Evolutionary conservation across 2,797 vertebrate species (phyloP).

Genomic region (Xyrichtys novacula): DNA sequence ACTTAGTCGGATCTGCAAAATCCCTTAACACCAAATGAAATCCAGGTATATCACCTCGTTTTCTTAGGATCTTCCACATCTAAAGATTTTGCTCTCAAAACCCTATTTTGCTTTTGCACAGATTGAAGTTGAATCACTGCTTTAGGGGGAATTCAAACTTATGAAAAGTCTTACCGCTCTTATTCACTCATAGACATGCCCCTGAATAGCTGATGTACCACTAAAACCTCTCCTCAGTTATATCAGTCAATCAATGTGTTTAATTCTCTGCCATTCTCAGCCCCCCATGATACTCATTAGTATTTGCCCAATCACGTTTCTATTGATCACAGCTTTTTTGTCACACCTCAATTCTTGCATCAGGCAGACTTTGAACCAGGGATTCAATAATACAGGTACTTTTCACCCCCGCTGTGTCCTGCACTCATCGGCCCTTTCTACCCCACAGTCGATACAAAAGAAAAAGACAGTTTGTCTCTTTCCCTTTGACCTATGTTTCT

Average conservation of each 20-base stretch:
- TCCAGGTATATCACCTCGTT: constrained; percentile 27
- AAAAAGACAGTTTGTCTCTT: constrained; percentile 13
- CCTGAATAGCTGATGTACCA: constrained; percentile 1
- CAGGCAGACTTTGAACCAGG: not conserved
- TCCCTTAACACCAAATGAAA: constrained; percentile 37
- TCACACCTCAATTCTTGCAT: constrained; percentile 6
- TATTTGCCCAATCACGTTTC: constrained; percentile 13
- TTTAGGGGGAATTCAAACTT: constrained; percentile 30
- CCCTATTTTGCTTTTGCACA: constrained; percentile 15
- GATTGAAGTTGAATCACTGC: constrained; percentile 17
- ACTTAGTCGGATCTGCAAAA: constrained; percentile 41
- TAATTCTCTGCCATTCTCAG: constrained; percentile 9
- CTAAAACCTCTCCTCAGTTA: constrained; percentile 10
- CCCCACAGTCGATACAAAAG: constrained; percentile 14
- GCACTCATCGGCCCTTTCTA: constrained; percentile 6
- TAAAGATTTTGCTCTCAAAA: constrained; percentile 26
- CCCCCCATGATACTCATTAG: constrained; percentile 15
- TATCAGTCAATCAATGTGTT: constrained; percentile 22
- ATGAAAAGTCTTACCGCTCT: not conserved
- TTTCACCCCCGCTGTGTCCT: constrained; percentile 6
- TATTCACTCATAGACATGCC: not conserved
- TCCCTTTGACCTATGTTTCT: constrained; percentile 63
- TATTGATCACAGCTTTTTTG: constrained; percentile 14
- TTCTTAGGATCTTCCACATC: constrained; percentile 25
- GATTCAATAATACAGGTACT: not conserved